These are phyloP conservation scores for Drosophila neutralis DNA, from an alignment of 2,888 invertebrate species.

Conservation along the genomic window DNA sequence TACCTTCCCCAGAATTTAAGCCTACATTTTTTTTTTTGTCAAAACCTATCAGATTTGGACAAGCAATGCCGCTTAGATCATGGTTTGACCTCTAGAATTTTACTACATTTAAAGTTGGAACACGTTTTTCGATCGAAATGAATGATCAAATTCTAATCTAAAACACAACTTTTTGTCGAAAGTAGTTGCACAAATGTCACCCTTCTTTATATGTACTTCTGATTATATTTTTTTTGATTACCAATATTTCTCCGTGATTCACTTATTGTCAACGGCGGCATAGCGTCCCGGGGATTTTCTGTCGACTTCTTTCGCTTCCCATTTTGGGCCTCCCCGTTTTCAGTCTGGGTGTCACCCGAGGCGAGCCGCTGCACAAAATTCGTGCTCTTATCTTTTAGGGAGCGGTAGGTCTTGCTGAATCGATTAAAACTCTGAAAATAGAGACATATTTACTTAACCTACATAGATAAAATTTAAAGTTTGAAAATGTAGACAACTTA, in stretches of 20 bases:
- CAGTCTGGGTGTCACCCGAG: constrained; percentile 46
- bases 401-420: constrained; percentile 84
- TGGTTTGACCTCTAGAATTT: not conserved
- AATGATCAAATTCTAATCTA: not conserved
- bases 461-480: constrained; percentile 16
- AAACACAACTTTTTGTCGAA: not conserved
- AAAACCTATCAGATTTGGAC: not conserved
- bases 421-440: constrained; percentile 82
- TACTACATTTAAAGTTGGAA: not conserved
- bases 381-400: constrained; percentile 82
- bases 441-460: constrained; percentile 43
- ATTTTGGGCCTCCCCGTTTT: constrained; percentile 35
- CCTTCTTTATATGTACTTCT: not conserved
- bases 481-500: constrained; percentile 46
- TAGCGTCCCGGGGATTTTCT: constrained; percentile 66
- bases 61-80: not conserved
- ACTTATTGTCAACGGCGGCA: constrained; percentile 83
- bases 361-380: constrained; percentile 82
- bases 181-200: not conserved
- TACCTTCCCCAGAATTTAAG: not conserved
- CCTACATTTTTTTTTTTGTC: not conserved
- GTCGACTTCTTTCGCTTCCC: constrained; percentile 58
- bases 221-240: constrained; percentile 22
- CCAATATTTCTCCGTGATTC: constrained; percentile 84
- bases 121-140: not conserved